Conservation (phyloP, 2,113 vertebrate species). For the Anhinga rufa region DNA sequence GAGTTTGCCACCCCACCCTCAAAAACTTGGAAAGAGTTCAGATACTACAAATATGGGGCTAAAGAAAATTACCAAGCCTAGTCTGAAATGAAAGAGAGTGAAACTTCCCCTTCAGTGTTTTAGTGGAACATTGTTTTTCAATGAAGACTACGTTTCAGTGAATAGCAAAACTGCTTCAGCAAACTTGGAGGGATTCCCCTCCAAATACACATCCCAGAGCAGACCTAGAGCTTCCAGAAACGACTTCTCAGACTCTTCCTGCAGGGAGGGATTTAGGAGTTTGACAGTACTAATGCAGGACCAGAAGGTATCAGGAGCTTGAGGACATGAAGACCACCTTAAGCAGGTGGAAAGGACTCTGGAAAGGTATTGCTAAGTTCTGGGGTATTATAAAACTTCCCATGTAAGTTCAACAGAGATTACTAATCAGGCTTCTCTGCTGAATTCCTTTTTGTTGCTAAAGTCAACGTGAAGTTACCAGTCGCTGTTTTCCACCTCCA, state of each 20-base stretch:
- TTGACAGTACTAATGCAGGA: background rate
- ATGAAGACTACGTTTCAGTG: background rate
- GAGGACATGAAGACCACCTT: background rate
- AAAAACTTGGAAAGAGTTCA: constrained; percentile 14
- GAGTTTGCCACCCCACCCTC: constrained; percentile 10
- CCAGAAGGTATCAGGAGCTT: background rate
- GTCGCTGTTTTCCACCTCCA: background rate
- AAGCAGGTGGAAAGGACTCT: background rate
- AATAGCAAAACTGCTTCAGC: constrained; percentile 8
- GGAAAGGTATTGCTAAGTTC: background rate
- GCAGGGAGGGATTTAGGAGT: background rate
- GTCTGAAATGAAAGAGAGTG: constrained; percentile 21
- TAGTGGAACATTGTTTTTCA: constrained; percentile 37
- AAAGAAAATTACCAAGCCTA: constrained; percentile 12
- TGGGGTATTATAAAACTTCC: background rate
- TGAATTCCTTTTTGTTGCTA: background rate
- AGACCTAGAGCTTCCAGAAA: background rate
- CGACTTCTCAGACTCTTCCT: background rate
- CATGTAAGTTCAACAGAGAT: background rate
- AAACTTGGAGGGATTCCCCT: background rate
- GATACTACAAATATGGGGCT: background rate
- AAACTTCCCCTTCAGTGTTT: constrained; percentile 9
- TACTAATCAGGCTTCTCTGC: background rate
- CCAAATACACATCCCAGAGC: background rate
- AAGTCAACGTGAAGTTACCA: background rate